Evolutionary conservation across 1,140 invertebrate genomes (phyloP), one percentile per base, ranked within the genome.

Genomic region (Anastrepha obliqua): DNA sequence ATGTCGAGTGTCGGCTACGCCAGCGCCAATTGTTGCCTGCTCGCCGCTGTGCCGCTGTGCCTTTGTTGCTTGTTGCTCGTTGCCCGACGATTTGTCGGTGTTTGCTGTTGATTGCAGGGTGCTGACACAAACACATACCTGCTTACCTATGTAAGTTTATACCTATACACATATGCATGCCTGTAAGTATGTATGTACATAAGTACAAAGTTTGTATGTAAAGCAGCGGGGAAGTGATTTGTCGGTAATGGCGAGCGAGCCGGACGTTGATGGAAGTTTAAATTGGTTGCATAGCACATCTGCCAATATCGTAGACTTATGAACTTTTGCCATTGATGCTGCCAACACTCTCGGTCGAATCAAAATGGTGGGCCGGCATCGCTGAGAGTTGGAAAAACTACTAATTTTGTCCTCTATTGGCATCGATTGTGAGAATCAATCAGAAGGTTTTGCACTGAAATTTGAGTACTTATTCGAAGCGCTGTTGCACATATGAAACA

Each of bases 191-290:
- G 47, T n/a, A 29, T 29, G n/a, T 62, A 17, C n/a, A 5, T 62
- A 62, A 62, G n/a, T 62, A 11, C 29, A 29, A 0, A 55, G 86
- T 74, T 15, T 85, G 42, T 64, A 62, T 85, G 67, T 44, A 15
- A 62, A 87, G 85, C 87, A 74, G 42, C 78, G 55, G 42, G 87
- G 87, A 58, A 88, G 78, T 88, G 64, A 60, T 62, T 60, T 87
- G 85, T 86, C 85, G 58, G 51, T 44, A 86, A 86, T 86, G 85
- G 85, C 59, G 47, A 59, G 47, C 29, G 2, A 17, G 74, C 59
- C 55, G 59, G 59, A 86, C 74, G 15, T 81, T 81, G 74, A 81
- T 81, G 47, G 70, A 55, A 81, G 7, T 81, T 51, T 29, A 81
- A 81, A 81, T 81, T 81, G 47, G n/a, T 42, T 55, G 17, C 47